These are phyloP conservation scores for Polyommatus icarus DNA, from an alignment of 2,888 invertebrate species.

Conservation along the genomic window DNA sequence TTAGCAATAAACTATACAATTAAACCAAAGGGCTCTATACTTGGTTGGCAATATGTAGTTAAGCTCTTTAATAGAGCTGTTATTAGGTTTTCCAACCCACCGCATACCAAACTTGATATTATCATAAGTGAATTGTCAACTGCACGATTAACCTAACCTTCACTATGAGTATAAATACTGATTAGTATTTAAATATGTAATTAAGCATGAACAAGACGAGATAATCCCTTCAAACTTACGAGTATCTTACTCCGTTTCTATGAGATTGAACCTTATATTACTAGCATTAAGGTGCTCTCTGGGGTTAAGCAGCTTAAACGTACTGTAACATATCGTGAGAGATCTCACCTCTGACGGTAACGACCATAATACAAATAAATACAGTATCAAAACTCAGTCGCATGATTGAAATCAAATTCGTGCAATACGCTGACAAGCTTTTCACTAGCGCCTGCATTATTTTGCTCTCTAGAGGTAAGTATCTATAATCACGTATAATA, in stretches of 20 bases:
- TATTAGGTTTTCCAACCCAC: background rate
- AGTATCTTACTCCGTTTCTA: background rate
- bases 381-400: background rate
- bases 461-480: background rate
- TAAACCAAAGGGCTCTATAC: background rate
- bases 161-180: background rate
- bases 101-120: background rate
- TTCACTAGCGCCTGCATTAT: background rate
- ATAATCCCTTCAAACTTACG: background rate
- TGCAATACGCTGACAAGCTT: background rate
- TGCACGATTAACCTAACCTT: background rate
- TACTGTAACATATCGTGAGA: background rate
- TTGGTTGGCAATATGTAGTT: background rate
- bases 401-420: background rate
- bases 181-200: background rate
- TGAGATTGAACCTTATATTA: background rate
- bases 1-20: background rate
- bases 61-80: background rate
- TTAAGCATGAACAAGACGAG: background rate
- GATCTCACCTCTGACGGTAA: conserved; percentile 6
- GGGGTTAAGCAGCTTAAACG: background rate
- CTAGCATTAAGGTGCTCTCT: background rate
- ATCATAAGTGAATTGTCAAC: background rate
- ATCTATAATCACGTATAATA: background rate
- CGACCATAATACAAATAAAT: background rate